These are phyloP conservation scores for Malaclemys terrapin DNA, from an alignment of 2,113 vertebrate genomes.

Conservation along the genomic window DNA sequence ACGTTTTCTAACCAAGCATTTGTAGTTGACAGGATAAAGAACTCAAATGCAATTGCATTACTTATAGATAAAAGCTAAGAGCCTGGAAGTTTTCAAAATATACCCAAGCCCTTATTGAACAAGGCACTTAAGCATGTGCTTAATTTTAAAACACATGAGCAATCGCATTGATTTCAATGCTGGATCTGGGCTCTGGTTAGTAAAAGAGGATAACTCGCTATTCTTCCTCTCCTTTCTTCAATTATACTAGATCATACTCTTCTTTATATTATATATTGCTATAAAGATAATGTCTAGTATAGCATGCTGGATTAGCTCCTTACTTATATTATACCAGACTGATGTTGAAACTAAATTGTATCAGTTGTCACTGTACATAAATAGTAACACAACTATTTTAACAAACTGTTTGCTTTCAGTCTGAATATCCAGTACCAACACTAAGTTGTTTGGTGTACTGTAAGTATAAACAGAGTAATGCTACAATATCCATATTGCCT, in stretches of 20 bases:
- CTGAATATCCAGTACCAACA: background rate
- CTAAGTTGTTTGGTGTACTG: background rate
- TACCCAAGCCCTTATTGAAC: background rate
- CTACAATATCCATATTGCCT: background rate
- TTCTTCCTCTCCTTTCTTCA: background rate
- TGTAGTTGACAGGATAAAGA: background rate
- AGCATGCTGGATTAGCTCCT: background rate
- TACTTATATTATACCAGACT: background rate
- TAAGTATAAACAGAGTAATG: background rate
- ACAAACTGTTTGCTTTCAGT: background rate
- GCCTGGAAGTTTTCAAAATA: background rate
- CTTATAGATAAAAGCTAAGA: background rate
- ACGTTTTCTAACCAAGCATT: background rate
- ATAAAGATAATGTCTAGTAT: background rate
- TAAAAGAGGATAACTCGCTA: background rate
- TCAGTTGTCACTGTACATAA: background rate
- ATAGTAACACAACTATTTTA: background rate
- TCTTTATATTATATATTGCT: background rate
- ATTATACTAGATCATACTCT: too few species aligned
- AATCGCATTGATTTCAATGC: background rate
- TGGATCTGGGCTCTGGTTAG: background rate
- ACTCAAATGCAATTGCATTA: background rate
- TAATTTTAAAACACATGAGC: background rate
- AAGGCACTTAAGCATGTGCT: background rate
- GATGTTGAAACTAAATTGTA: background rate